These are phyloP conservation scores for Anarhynchus alexandrinus DNA, from an alignment of 2,113 vertebrate genomes.

Conservation along the genomic window DNA sequence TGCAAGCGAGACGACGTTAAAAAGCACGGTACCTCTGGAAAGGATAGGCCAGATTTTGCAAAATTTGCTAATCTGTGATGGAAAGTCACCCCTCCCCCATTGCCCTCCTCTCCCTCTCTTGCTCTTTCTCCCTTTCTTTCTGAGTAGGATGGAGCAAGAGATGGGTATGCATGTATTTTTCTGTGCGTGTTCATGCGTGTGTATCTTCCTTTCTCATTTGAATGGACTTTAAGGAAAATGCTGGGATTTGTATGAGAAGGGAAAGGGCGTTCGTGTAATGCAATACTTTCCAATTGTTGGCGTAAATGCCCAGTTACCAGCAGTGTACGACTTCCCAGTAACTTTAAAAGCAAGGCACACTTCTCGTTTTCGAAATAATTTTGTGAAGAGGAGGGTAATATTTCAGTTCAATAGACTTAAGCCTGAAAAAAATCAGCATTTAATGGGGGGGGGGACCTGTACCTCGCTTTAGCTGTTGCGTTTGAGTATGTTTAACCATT, in stretches of 20 bases:
- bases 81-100: slow-evolving; percentile 31
- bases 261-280: neutral
- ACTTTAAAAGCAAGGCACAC: neutral
- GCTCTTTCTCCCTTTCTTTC: neutral
- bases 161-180: neutral
- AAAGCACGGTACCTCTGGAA: neutral
- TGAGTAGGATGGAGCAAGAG: neutral
- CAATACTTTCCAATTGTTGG: neutral
- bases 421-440: neutral
- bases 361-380: neutral
- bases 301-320: neutral
- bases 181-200: neutral
- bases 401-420: neutral
- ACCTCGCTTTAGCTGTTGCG: neutral
- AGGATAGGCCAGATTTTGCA: neutral
- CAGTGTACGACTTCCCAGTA: neutral
- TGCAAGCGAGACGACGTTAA: neutral
- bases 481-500: neutral
- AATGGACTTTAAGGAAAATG: neutral
- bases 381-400: rapidly evolving
- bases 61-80: slow-evolving; percentile 7
- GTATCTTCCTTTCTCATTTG: neutral
- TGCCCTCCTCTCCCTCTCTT: neutral
- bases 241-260: neutral
- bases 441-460: neutral